Base-by-base conservation (phyloP, 2,888 invertebrate species). In the Thecocarcelia acutangulata region DNA sequence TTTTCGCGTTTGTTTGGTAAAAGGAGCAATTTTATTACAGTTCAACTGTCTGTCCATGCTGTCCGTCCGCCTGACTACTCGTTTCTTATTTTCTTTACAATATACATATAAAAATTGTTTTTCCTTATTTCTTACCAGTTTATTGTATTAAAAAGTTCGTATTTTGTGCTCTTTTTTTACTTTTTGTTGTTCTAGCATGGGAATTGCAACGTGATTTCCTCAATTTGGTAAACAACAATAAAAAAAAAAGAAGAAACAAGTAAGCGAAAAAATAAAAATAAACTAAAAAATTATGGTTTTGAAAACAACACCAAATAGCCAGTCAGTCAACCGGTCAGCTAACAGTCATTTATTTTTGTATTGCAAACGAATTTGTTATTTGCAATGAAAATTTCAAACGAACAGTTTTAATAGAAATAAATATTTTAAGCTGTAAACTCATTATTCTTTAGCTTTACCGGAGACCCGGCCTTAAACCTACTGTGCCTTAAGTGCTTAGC, bases 151-250 rank as follows among this genome's bases (percentile, higher is more conserved):
- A 33, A 37, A 64, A 28, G 19, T n/a, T 70, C 37, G 48, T 50
- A n/a, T n/a, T n/a, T n/a, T n/a, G n/a, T n/a, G n/a, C n/a, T n/a
- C 61, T 66, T 12, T 48, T 48, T 46, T 50, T 66, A 19, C 40
- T 54, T 58, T 3, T 58, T 54, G 44, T 81, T 79, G 64, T 82
- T 73, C 17, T 83, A 85, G 88, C 88, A 86, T 88, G 88, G 87
- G 88, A 88, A 88, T 87, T 87, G 85, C 80, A 84, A 84, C 82
- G 85, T 86, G 87, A 87, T 86, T 83, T 82, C 83, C 77, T 78
- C 79, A 82, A 83, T 77, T 74, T 77, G 63, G 75, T 69, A 74
- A 83, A 80, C 75, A 78, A 59, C 68, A 64, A 63, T 19, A 58
- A 19, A 24, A 76, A 64, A 9, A 54, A 24, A 24, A 59, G 33